Evolutionary conservation across 2,888 invertebrate species (phyloP).

Genomic region (Dugesia japonica): DNA sequence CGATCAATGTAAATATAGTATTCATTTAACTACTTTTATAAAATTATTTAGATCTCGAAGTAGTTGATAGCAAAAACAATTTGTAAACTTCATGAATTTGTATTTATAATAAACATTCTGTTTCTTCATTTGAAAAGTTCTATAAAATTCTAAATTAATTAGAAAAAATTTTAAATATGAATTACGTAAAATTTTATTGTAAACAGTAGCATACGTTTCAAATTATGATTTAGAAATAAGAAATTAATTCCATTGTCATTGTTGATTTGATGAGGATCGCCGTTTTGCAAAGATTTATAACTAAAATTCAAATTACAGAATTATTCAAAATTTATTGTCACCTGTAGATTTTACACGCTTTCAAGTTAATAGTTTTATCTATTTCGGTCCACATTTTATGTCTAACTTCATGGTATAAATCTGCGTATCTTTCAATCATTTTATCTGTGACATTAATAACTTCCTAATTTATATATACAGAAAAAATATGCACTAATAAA

Average conservation of each 20-base stretch:
- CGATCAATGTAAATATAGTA: neutral
- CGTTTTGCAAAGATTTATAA: neutral
- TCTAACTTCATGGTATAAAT: neutral
- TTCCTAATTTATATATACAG: neutral
- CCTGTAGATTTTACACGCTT: neutral
- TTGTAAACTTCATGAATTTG: neutral
- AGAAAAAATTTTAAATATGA: neutral
- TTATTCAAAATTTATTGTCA: neutral
- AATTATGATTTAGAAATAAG: neutral
- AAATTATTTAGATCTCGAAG: neutral
- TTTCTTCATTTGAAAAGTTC: neutral
- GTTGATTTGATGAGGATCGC: neutral
- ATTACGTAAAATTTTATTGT: neutral
- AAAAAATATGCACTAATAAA: too few relatives aligned
- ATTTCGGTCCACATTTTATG: neutral
- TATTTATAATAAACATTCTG: slow-evolving; percentile 9
- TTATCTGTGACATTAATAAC: neutral
- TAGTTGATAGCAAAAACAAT: neutral
- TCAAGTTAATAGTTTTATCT: neutral
- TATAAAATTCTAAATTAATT: neutral
- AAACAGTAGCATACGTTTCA: neutral
- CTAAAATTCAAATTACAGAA: too few relatives aligned
- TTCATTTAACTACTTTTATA: neutral
- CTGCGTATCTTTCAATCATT: neutral
- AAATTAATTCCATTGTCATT: slow-evolving; percentile 5